These are phyloP conservation scores for Cephonodes hylas DNA, from an alignment of 2,888 invertebrate species.

Conservation along the genomic window DNA sequence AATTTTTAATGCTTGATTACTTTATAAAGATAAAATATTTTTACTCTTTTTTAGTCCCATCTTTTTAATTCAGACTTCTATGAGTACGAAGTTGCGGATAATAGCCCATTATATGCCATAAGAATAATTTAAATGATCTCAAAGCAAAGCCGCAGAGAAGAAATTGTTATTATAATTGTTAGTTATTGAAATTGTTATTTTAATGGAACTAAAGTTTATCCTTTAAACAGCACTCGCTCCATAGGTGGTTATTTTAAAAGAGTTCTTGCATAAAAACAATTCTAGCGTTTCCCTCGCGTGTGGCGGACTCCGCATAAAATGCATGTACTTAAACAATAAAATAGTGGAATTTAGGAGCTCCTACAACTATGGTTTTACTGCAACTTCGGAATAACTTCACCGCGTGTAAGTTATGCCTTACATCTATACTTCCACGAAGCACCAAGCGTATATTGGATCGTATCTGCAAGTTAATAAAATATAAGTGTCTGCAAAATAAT, in stretches of 20 bases:
- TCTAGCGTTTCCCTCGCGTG: constrained; percentile 2
- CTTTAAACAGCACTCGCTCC: neutral
- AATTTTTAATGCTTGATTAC: too few relatives aligned
- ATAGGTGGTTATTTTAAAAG: constrained; percentile 5
- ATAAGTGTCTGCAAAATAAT: neutral
- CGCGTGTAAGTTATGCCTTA: neutral
- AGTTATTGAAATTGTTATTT: neutral
- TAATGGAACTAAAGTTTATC: neutral
- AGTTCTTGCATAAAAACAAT: constrained; percentile 7
- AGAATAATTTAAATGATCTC: neutral
- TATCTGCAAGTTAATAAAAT: too few relatives aligned
- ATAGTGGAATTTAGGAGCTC: constrained; percentile 6
- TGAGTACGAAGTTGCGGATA: too few relatives aligned
- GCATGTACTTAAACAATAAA: constrained; percentile 9
- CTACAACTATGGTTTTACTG: neutral
- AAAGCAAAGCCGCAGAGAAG: neutral
- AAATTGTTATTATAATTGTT: neutral
- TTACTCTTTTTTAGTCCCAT: too few relatives aligned
- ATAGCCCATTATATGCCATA: too few relatives aligned
- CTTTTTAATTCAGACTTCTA: too few relatives aligned
- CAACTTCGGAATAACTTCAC: neutral
- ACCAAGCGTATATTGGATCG: too few relatives aligned
- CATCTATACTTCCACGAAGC: neutral
- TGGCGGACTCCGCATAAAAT: neutral
- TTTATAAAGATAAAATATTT: too few relatives aligned